phyloP scores from a whole-genome alignment of 2,888 invertebrate genomes.

The Chironomus riparius region DNA sequence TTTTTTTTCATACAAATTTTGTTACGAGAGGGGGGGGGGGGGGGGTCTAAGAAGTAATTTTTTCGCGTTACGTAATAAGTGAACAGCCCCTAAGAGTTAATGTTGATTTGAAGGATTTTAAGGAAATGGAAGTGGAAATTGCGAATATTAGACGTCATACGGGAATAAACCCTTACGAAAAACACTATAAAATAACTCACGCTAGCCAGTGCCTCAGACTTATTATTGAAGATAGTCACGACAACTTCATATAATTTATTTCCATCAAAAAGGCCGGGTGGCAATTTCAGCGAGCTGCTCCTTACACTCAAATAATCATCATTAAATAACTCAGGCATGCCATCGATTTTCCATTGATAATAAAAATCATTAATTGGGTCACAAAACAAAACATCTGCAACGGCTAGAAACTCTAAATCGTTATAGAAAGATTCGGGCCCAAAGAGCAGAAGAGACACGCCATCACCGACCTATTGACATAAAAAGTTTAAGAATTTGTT shows the following conservation, averaged over 20 bases:
- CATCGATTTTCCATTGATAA: constrained; percentile 4
- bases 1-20: no score
- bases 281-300: background rate
- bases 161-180: background rate
- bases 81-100: no score
- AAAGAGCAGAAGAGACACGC: constrained; percentile 18
- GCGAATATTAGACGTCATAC: no score
- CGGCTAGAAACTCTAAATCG: background rate
- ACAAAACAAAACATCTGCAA: constrained; percentile 22
- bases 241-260: background rate
- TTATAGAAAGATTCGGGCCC: constrained; percentile 15
- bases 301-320: background rate
- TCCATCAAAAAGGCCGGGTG: background rate
- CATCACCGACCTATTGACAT: constrained; percentile 17
- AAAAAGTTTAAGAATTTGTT: background rate
- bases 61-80: no score
- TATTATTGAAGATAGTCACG: constrained; percentile 2
- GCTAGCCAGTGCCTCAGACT: background rate
- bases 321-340: background rate
- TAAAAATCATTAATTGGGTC: constrained; percentile 9
- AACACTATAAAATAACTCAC: background rate
- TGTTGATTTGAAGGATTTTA: no score
- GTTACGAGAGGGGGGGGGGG: no score
- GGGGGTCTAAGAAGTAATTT: no score
- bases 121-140: no score